These are phyloP conservation scores for Eulemur albifrons DNA, from an alignment of 2,797 vertebrate species.

Conservation along the genomic window DNA sequence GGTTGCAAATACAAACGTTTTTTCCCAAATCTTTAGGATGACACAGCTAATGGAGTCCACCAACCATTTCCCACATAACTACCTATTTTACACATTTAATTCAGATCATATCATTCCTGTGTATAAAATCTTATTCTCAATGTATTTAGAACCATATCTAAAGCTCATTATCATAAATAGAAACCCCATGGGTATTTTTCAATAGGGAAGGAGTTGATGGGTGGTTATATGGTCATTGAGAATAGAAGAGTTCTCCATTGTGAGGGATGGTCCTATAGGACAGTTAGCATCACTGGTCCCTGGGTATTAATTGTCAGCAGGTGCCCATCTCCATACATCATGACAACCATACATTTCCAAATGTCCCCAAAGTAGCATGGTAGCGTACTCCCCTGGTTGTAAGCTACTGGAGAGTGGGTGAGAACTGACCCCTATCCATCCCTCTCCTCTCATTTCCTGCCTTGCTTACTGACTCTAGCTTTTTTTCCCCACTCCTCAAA, in stretches of 20 bases:
- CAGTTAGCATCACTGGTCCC: background rate
- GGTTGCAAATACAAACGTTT: background rate
- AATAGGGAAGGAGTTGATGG: too few species aligned
- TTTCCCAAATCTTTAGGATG: background rate
- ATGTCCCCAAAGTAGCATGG: background rate
- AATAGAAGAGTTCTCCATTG: background rate
- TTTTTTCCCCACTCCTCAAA: background rate
- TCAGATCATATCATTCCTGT: background rate
- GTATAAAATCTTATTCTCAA: background rate
- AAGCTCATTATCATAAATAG: background rate
- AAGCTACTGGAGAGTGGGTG: background rate
- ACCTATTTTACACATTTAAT: background rate
- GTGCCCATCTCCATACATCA: background rate
- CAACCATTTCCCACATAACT: background rate
- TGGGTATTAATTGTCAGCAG: background rate
- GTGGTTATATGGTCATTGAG: background rate
- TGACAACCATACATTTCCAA: background rate
- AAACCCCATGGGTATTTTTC: background rate
- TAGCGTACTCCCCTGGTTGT: accelerated
- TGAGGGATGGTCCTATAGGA: accelerated
- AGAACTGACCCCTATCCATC: background rate
- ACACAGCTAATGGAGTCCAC: background rate
- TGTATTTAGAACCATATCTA: background rate
- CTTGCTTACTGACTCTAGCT: background rate
- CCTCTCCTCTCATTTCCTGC: background rate